Percentiles rank a stretch among this genome's conserved stretches.
Evolutionary conservation across 2,113 vertebrate species (phyloP).

Genomic region (Pelmatolapia mariae): DNA sequence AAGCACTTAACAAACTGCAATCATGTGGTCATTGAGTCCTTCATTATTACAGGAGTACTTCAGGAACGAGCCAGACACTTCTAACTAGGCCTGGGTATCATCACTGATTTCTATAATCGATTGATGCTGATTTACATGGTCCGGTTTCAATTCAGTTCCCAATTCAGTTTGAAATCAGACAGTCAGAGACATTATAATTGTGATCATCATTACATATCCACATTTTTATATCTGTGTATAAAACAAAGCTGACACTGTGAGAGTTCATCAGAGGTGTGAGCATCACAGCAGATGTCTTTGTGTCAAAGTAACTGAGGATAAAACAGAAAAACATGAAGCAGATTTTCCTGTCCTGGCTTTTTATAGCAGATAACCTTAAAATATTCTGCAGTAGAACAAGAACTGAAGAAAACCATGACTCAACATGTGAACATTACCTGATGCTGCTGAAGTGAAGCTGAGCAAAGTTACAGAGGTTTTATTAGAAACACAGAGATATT

Average conservation of each 20-base stretch:
- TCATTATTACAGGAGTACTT: not conserved
- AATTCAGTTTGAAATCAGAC: not conserved
- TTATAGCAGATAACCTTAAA: not conserved
- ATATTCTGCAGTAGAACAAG: not conserved
- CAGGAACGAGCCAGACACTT: fast-evolving
- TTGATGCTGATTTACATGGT: not conserved
- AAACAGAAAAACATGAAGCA: not conserved
- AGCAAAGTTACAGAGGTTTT: not conserved
- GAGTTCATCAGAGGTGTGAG: not conserved
- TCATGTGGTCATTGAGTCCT: not conserved
- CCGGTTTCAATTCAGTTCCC: not conserved
- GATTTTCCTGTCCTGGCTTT: fast-evolving
- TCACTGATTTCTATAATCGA: not conserved
- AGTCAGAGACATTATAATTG: not conserved
- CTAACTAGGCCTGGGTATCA: not conserved
- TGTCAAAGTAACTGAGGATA: not conserved
- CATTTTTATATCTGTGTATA: not conserved
- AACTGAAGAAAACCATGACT: not conserved
- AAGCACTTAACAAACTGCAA: not conserved
- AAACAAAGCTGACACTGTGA: not conserved
- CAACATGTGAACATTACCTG: fast-evolving
- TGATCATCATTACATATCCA: not conserved
- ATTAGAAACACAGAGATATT: not conserved
- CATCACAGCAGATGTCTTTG: not conserved
- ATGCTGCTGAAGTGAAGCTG: not conserved